Evolutionary conservation across 2,113 vertebrate genomes (phyloP).

Genomic region (Toxostoma redivivum): DNA sequence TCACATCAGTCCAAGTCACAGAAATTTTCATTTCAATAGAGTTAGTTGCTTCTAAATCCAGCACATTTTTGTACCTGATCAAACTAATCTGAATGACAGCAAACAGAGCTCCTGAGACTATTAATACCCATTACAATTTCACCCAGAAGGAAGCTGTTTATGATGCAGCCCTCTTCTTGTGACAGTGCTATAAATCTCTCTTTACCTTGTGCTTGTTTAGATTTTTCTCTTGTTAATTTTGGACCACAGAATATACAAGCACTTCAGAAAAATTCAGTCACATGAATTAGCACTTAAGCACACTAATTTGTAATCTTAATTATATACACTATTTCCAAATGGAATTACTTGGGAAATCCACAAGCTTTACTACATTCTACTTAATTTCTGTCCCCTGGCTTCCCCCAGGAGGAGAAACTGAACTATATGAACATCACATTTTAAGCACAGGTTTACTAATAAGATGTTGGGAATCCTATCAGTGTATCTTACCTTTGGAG

Average conservation of each 20-base stretch:
- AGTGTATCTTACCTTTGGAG: background rate
- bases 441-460: background rate
- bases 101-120: background rate
- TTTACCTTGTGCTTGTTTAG: background rate
- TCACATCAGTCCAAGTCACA: background rate
- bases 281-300: background rate
- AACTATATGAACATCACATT: background rate
- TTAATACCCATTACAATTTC: background rate
- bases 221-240: background rate
- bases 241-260: background rate
- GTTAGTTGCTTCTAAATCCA: background rate
- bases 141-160: background rate
- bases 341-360: background rate
- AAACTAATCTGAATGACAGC: background rate
- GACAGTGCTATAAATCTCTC: background rate
- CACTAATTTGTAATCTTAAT: background rate
- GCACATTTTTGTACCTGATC: background rate
- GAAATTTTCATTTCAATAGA: background rate
- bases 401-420: background rate
- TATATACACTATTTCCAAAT: background rate
- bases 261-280: background rate
- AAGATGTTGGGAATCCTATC: background rate
- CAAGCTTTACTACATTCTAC: background rate
- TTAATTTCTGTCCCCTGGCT: background rate
- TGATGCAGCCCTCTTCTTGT: background rate